Conservation (phyloP, 2,113 vertebrate genomes). For the Dromaius novaehollandiae region DNA sequence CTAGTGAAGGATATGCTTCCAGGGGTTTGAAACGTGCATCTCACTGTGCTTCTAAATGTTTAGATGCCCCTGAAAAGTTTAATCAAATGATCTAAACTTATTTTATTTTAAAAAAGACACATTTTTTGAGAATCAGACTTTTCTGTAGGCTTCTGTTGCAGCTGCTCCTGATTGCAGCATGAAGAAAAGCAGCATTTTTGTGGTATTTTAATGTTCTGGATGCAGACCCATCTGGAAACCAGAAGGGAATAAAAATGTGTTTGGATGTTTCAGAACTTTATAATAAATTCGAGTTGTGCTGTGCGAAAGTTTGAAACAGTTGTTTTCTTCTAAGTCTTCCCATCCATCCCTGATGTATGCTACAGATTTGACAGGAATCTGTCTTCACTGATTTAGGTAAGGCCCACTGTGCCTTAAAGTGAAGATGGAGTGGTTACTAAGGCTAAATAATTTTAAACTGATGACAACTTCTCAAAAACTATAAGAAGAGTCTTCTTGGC, state of each 20-base stretch:
- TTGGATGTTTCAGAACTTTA: constrained; percentile 3
- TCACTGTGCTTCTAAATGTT: constrained; percentile 1
- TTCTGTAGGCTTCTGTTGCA: constrained; percentile 9
- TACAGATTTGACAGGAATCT: neutral
- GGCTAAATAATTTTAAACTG: neutral
- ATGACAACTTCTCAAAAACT: neutral
- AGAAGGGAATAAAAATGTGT: constrained; percentile 25
- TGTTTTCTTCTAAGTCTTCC: neutral
- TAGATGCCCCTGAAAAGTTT: neutral
- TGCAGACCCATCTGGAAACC: constrained; percentile 19
- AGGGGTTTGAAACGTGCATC: neutral
- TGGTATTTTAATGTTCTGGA: constrained; percentile 30
- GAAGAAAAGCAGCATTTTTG: constrained; percentile 4
- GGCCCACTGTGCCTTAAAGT: neutral
- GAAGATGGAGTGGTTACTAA: neutral
- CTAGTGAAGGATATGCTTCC: neutral
- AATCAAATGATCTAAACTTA: neutral
- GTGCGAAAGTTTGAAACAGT: neutral
- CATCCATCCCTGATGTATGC: neutral
- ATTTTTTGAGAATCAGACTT: neutral
- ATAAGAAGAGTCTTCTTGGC: neutral
- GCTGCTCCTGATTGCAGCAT: constrained; percentile 18
- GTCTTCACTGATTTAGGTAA: neutral
- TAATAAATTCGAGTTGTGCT: neutral
- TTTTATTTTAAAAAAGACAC: neutral